Evolutionary conservation across 2,888 invertebrate species (phyloP), one percentile per base, ranked within the genome.

Genomic region (Meghimatium bilineatum): DNA sequence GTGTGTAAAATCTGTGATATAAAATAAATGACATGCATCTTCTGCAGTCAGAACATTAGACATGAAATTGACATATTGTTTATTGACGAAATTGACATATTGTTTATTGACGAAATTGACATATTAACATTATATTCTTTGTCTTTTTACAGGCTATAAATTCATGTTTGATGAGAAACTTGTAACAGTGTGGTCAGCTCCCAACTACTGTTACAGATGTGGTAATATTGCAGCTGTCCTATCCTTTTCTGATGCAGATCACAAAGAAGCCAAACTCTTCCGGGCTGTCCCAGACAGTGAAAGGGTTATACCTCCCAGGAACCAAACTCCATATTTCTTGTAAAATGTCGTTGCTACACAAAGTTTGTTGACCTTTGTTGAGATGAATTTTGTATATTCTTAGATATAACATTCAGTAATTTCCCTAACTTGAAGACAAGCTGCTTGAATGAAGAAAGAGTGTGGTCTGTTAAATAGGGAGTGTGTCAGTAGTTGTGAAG

Each of bases 191-290:
- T 99, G 99, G 94, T 98, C 99, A 29, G 99, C 99, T 10, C 99
- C 99, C 8, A 99, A 99, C 94, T 99, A 99, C 94, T 99, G 99
- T 94, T 99, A 99, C 94, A 96, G 99, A 44, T 99, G 99, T 93
- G 99, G 99, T 75, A 99, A 99, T 94, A 96, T 98, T 82, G 99
- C 99, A 8, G 98, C 99, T 79, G 99, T 99, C 91, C 95, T 99
- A 92, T 96, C 97, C 93, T 97, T 99, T 93, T 90, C 89, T 26
- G 96, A 96, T 86, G 77, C 96, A 14, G 96, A 97, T 88, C 84
- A 85, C 77, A 77, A 78, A 44, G 93, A 93, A 85, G 95, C 94
- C 34, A 97, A 97, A 94, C 95, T 99, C 91, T 99, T 99, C 94
- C 95, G 97, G 90, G 99, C 99, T 63, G 99, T 99, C 81, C 98